A percentile compares a stretch with the other conserved stretches of the same genome.
Conservation (phyloP, 2,113 vertebrate species). For the Dolichotis patagonum region DNA sequence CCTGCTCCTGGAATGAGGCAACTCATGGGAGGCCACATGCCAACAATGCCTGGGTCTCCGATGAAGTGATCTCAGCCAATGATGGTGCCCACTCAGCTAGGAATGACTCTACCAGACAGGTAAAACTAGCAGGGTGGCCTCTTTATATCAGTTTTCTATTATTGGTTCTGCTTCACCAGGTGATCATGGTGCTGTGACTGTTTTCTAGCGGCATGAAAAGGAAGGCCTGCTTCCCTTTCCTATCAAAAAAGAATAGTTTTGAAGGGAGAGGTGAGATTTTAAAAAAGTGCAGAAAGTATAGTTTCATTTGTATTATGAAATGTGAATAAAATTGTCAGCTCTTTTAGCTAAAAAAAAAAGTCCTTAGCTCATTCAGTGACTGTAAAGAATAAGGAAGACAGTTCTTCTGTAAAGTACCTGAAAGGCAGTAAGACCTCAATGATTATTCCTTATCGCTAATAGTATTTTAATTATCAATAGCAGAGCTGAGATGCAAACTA, state of each 20-base stretch:
- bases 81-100: neutral
- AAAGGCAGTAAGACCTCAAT: fast-evolving
- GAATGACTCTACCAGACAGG: neutral
- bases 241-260: neutral
- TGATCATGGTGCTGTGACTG: neutral
- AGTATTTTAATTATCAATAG: neutral
- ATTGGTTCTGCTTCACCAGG: neutral
- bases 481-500: neutral
- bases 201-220: neutral
- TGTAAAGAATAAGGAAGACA: neutral
- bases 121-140: neutral
- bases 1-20: too few species aligned
- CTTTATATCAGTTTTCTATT: neutral
- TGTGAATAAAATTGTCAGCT: too few species aligned
- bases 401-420: neutral
- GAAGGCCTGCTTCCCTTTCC: neutral
- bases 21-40: too few species aligned
- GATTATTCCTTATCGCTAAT: neutral
- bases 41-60: neutral
- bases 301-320: too few species aligned
- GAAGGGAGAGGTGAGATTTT: neutral
- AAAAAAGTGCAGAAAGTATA: too few species aligned
- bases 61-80: neutral
- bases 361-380: neutral
- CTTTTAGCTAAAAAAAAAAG: neutral